These are phyloP conservation scores for Gonocerus acuteangulatus DNA, from an alignment of 2,888 invertebrate species.

Conservation along the genomic window DNA sequence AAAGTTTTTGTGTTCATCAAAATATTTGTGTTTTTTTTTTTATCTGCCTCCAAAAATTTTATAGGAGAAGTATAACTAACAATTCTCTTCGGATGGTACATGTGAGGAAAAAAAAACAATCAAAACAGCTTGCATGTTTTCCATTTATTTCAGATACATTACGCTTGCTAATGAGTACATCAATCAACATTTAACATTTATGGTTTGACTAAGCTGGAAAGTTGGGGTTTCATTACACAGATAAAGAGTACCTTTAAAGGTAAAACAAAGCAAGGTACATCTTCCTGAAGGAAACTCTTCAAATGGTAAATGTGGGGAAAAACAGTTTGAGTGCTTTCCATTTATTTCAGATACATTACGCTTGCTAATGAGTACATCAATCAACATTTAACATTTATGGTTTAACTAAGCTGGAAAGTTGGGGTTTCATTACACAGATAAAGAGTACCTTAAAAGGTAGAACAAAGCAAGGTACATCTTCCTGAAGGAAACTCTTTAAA, in stretches of 20 bases:
- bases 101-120: background rate
- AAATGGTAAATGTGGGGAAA: too few relatives aligned
- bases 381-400: slow-evolving; percentile 13
- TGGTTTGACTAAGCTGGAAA: slow-evolving; percentile 26
- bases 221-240: slow-evolving; percentile 8
- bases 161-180: slow-evolving; percentile 34
- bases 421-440: slow-evolving; percentile 10
- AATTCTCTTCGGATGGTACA: too few relatives aligned
- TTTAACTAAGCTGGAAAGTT: slow-evolving; percentile 26
- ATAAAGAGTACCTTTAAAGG: too few relatives aligned
- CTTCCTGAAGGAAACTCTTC: too few relatives aligned
- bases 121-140: slow-evolving; percentile 6
- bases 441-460: too few relatives aligned
- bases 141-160: slow-evolving; percentile 32
- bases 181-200: slow-evolving; percentile 19
- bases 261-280: background rate
- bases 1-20: too few relatives aligned
- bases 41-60: too few relatives aligned
- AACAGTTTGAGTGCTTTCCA: slow-evolving; percentile 7
- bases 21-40: too few relatives aligned
- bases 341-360: slow-evolving; percentile 34
- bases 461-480: background rate
- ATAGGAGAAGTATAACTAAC: too few relatives aligned
- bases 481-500: too few relatives aligned
- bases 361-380: slow-evolving; percentile 34